Conservation (phyloP, 2,797 vertebrate genomes). For the Dendrocincla fuliginosa region DNA sequence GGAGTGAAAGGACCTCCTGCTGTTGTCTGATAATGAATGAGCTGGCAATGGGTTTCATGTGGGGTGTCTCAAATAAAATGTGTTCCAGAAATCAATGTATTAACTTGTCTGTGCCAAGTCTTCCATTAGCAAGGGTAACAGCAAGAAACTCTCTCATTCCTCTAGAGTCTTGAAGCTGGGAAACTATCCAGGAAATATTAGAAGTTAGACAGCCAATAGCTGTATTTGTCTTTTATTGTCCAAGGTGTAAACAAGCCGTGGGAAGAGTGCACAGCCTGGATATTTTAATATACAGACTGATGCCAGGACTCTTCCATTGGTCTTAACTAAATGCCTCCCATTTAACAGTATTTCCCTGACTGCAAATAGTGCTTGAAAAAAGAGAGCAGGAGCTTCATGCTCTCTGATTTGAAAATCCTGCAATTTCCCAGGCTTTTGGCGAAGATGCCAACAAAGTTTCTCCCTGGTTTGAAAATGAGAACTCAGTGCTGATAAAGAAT, state of each 20-base stretch:
- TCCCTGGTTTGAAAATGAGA: not conserved
- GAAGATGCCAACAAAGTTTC: not conserved
- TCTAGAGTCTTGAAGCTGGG: not conserved
- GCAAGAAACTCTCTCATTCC: not conserved
- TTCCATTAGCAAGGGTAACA: slow-evolving; percentile 15
- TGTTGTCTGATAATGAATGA: not conserved
- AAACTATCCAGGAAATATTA: slow-evolving; percentile 12
- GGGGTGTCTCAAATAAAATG: not conserved
- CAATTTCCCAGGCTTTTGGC: not conserved
- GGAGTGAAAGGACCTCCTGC: not conserved
- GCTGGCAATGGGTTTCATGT: not conserved
- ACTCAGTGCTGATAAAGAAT: not conserved
- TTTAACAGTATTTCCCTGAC: not conserved
- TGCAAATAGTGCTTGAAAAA: not conserved
- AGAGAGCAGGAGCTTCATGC: not conserved
- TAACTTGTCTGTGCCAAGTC: not conserved
- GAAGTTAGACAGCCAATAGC: slow-evolving; percentile 14
- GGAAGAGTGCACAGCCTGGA: not conserved
- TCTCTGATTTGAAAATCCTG: not conserved
- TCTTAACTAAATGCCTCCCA: not conserved
- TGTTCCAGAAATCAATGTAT: not conserved
- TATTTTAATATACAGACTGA: not conserved
- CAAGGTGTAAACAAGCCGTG: not conserved
- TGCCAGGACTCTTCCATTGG: not conserved
- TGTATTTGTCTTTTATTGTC: not conserved